Percentiles rank a stretch among this genome's conserved stretches.
phyloP scores from a whole-genome alignment of 1,140 invertebrate genomes.

The Sarcophaga bullata region DNA sequence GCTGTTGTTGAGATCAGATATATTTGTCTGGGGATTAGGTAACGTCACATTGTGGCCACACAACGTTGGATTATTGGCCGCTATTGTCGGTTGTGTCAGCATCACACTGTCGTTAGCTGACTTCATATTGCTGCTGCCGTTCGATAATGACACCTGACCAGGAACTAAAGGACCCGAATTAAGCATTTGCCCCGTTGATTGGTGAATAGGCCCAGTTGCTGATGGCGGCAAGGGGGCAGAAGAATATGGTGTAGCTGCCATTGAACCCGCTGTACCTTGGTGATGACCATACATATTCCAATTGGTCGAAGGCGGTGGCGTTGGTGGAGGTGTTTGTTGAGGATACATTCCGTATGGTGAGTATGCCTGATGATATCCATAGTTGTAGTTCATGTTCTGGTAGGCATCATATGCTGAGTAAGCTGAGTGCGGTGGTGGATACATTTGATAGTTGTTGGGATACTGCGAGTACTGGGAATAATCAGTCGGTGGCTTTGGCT shows the following conservation, averaged over 20 bases:
- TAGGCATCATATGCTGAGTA: conserved; percentile 64
- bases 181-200: conserved; percentile 10
- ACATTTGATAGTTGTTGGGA: conserved; percentile 65
- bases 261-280: conserved; percentile 45
- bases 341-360: conserved; percentile 64
- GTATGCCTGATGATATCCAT: conserved; percentile 63
- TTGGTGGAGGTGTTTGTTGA: conserved; percentile 67
- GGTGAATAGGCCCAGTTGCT: conserved; percentile 38
- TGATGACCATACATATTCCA: conserved; percentile 71
- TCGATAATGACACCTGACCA: conserved; percentile 36
- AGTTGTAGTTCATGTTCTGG: conserved; percentile 66
- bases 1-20: conserved; percentile 58
- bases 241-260: conserved; percentile 48
- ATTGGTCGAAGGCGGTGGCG: conserved; percentile 67
- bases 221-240: conserved; percentile 49
- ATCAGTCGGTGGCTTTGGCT: conserved; percentile 64
- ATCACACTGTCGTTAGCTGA: background rate
- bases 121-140: conserved; percentile 30
- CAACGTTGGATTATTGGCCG: background rate
- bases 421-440: conserved; percentile 61
- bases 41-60: conserved; percentile 19
- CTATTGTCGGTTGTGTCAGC: background rate
- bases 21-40: conserved; percentile 52
- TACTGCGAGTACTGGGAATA: conserved; percentile 62
- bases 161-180: conserved; percentile 47